Conservation (phyloP, 1,140 invertebrate genomes). For the Bombus cullumanus region DNA sequence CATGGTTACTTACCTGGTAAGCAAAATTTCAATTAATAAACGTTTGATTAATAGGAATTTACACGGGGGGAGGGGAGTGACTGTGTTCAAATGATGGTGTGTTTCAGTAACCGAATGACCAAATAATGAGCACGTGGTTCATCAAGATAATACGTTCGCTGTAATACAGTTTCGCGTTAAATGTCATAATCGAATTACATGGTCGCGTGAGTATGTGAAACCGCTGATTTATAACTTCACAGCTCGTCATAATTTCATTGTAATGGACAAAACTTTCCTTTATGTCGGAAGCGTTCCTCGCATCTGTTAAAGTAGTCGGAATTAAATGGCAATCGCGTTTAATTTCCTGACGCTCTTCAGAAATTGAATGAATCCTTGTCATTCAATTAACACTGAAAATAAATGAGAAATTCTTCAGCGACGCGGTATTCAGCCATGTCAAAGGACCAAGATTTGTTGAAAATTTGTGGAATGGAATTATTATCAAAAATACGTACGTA, state of each 20-base stretch:
- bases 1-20: background rate
- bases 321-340: background rate
- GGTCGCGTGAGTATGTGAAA: background rate
- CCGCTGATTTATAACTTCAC: conserved; percentile 32
- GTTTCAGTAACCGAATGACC: conserved; percentile 15
- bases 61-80: no score
- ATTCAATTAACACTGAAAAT: background rate
- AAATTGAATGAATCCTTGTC: background rate
- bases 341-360: background rate
- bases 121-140: conserved; percentile 9
- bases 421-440: background rate
- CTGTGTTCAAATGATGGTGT: background rate
- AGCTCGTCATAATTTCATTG: background rate
- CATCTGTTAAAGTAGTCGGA: background rate
- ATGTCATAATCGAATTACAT: conserved; percentile 29
- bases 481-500: background rate
- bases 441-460: background rate
- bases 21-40: background rate
- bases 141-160: conserved; percentile 29
- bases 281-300: background rate
- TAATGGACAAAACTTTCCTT: background rate
- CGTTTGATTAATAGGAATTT: background rate
- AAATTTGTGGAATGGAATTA: background rate
- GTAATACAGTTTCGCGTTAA: conserved; percentile 5
- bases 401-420: background rate